Evolutionary conservation across 1,140 invertebrate species (phyloP), one percentile per base, ranked within the genome.

Genomic region (Brachionus sp.): DNA sequence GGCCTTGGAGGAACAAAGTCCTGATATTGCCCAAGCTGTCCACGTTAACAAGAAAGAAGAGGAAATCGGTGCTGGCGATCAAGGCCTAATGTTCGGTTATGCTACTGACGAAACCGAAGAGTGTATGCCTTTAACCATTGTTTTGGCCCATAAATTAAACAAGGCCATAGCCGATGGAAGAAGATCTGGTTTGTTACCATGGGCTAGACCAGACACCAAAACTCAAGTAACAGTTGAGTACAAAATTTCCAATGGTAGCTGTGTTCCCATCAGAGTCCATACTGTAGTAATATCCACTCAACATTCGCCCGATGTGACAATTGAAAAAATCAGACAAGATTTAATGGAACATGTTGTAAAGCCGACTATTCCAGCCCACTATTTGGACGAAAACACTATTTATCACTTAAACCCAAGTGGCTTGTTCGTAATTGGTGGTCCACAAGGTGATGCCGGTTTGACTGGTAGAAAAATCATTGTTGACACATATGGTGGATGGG

Each of bases 41-140:
- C 96, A 99, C 91, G 92, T 92, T 84, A 92, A 96, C 90, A 93
- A 95, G 87, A 92, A 92, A 87, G 95, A 96, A 84, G 96, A 98
- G 86, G 95, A 99, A 91, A 93, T 99, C 86, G 97, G 97, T 86
- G 98, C 98, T 88, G 97, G 98, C 88, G 97, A 99, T 91, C 97
- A 99, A 94, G 96, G 87, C 16, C 70, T 88, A 19, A 88, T 88
- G 90, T 91, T 91, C 86, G 90, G 90, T 16, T 91, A 91, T 86
- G 90, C 90, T 5, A 91, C 90, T 57, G 95, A 99, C 91, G 97
- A 99, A 91, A 98, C 97, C 19, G 95, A 98, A 88, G 96, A 98
- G 90, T 96, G 95, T 87, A 98, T 99, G 97, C 97, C 97, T 35
- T 89, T 98, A 50, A 98, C 97, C 62, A 94, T 98, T 19, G 93